Evolutionary conservation across 2,113 vertebrate species (phyloP).

Genomic region (Empidonax alnorum): DNA sequence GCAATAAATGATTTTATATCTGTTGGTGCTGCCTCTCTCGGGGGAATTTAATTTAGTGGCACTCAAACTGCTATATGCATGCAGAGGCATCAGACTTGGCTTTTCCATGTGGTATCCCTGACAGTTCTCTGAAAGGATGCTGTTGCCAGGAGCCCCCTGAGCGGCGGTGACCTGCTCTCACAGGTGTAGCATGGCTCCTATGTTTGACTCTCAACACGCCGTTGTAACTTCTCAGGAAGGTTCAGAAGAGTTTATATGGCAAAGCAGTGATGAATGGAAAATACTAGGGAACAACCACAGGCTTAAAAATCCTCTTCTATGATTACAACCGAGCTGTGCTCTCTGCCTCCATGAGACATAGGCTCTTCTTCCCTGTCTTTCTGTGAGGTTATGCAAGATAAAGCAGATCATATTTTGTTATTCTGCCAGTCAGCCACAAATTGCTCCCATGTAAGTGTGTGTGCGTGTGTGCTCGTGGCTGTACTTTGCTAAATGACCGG

Average conservation of each 20-base stretch:
- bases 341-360: neutral
- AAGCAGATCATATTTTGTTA: constrained; percentile 9
- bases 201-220: constrained; percentile 35
- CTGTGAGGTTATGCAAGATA: neutral
- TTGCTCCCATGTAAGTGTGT: constrained; percentile 5
- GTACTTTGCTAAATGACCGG: neutral
- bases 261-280: constrained; percentile 9
- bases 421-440: constrained; percentile 23
- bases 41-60: constrained; percentile 68
- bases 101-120: constrained; percentile 61
- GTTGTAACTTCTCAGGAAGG: neutral
- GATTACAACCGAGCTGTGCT: neutral
- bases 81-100: constrained; percentile 65
- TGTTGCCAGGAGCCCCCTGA: constrained; percentile 45
- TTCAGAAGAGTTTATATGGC: constrained; percentile 5
- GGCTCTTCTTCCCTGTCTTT: neutral
- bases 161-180: neutral
- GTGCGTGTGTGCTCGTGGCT: constrained; percentile 56
- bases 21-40: constrained; percentile 67
- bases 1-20: constrained; percentile 52
- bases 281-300: neutral
- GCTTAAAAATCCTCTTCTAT: constrained; percentile 17
- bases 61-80: constrained; percentile 67
- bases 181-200: constrained; percentile 66
- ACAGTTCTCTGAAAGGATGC: constrained; percentile 45